Conservation (phyloP, 1,140 invertebrate species). For the Nomia melanderi region DNA sequence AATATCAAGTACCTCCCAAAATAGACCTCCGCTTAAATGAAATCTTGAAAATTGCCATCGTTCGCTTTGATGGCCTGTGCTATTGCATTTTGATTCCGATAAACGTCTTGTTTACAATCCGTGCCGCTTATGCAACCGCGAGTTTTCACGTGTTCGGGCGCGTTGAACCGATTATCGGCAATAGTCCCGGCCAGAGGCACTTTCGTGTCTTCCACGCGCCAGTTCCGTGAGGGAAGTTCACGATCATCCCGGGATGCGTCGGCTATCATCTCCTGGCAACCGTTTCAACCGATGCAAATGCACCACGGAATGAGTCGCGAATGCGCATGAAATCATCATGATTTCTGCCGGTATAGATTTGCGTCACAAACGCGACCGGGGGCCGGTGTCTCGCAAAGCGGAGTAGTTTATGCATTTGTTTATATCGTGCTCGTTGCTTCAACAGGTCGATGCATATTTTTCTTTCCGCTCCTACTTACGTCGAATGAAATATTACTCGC, state of each 20-base stretch:
- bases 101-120: too few relatives aligned
- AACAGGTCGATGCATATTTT: too few relatives aligned
- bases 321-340: slow-evolving; percentile 22
- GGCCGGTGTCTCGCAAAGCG: not conserved
- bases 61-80: too few relatives aligned
- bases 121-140: slow-evolving; percentile 9
- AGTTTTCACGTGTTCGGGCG: slow-evolving; percentile 9
- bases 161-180: slow-evolving; percentile 13
- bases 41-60: too few relatives aligned
- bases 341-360: slow-evolving; percentile 13
- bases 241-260: not conserved
- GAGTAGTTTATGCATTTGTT: slow-evolving; percentile 19
- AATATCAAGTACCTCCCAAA: too few relatives aligned
- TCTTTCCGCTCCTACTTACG: too few relatives aligned
- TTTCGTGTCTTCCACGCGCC: not conserved
- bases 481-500: too few relatives aligned
- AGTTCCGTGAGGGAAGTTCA: not conserved
- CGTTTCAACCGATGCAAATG: slow-evolving; percentile 5
- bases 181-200: too few relatives aligned
- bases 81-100: too few relatives aligned
- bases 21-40: too few relatives aligned
- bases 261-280: not conserved
- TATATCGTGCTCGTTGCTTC: not conserved
- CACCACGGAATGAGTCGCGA: slow-evolving; percentile 13
- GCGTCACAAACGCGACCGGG: slow-evolving; percentile 5